Conservation (phyloP, 2,113 vertebrate genomes). For the Etia nguti region DNA sequence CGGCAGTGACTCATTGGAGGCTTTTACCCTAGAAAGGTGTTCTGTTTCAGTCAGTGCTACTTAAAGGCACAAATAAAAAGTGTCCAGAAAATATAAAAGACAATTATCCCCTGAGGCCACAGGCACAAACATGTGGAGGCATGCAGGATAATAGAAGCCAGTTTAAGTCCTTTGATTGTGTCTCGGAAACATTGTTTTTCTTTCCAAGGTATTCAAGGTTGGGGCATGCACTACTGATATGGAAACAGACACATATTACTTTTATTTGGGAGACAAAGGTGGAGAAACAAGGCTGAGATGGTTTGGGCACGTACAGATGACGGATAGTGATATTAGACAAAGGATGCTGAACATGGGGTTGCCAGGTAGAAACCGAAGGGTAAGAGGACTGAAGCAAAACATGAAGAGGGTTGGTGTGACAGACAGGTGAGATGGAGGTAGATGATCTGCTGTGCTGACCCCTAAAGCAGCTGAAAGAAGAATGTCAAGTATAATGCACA, state of each 20-base stretch:
- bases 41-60: neutral
- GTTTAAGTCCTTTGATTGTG: neutral
- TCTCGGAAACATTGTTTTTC: neutral
- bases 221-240: neutral
- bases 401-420: neutral
- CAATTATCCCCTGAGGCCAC: neutral
- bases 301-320: neutral
- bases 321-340: neutral
- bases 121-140: constrained; percentile 18
- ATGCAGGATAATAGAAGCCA: neutral
- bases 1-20: neutral
- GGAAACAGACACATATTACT: neutral
- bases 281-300: neutral
- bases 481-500: neutral
- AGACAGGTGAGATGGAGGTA: neutral
- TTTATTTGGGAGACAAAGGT: neutral
- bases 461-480: neutral
- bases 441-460: neutral
- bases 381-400: neutral
- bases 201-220: neutral
- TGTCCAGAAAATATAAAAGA: neutral
- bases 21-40: constrained; percentile 8
- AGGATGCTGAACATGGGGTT: neutral
- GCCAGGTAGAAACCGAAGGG: neutral
- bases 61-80: neutral